Evolutionary conservation across 2,113 vertebrate genomes (phyloP).

Genomic region (Forbesichthys agassizii): DNA sequence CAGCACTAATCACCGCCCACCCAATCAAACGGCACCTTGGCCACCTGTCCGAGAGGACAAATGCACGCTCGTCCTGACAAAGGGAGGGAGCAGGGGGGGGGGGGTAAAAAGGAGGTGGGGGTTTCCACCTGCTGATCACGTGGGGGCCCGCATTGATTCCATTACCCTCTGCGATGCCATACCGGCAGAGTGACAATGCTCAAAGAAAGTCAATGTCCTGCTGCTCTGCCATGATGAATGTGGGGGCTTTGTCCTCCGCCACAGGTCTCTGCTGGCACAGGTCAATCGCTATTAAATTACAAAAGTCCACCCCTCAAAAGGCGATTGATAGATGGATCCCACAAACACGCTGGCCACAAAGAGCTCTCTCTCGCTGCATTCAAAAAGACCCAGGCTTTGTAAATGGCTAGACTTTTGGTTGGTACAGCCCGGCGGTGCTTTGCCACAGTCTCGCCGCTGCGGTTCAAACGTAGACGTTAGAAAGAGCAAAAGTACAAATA

Average conservation of each 20-base stretch:
- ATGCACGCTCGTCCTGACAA: conserved; percentile 6
- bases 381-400: conserved; percentile 46
- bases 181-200: conserved; percentile 58
- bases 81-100: not conserved
- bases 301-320: conserved; percentile 84
- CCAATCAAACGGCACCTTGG: not conserved
- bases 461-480: not conserved
- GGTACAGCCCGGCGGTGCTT: not conserved
- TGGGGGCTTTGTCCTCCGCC: conserved; percentile 84
- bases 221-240: conserved; percentile 84
- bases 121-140: conserved; percentile 57
- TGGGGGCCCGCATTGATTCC: conserved; percentile 41
- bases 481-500: conserved; percentile 6
- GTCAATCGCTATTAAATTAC: conserved; percentile 91
- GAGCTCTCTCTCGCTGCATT: conserved; percentile 67
- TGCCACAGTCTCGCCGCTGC: not conserved
- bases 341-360: conserved; percentile 82
- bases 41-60: conserved; percentile 14
- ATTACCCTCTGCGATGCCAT: conserved; percentile 12
- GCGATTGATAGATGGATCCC: conserved; percentile 86
- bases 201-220: conserved; percentile 77
- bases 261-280: conserved; percentile 82
- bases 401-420: conserved; percentile 2
- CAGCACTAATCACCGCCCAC: conserved; percentile 11
- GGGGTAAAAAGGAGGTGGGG: conserved; percentile 11